Base-by-base conservation (phyloP, 2,797 vertebrate species). In the Falco rusticolus region DNA sequence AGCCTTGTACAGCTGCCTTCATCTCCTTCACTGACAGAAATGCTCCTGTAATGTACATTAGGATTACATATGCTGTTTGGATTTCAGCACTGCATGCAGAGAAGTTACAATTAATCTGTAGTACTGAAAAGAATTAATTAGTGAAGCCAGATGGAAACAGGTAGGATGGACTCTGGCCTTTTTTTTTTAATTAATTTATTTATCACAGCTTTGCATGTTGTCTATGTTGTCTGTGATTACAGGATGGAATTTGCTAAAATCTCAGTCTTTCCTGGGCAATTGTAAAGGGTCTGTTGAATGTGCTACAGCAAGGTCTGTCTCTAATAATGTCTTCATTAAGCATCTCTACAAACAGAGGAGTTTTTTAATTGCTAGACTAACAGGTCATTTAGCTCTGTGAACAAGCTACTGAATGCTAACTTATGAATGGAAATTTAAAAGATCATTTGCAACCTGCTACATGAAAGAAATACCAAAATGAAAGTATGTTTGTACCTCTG, bases 261-360 rank as follows among this genome's bases (percentile, higher is more conserved):
- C 59, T 66, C 1, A 3, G 13, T 66, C 15, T 87, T 69, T 66
- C 33, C 71, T 59, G 33, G 68, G 51, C 17, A 72, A 13, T 81
- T 84, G 33, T 57, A 70, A 33, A 68, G 45, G 26, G 16, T 77
- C 45, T 93, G 54, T 75, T 79, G 48, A 77, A 57, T 41, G 16
- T 89, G 60, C 59, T 87, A 57, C 41, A 68, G 45, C 53, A 78
- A 93, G 75, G 57, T 83, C 92, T 95, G 89, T 84, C 71, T 89
- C 84, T 89, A 93, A 87, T 90, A 92, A 97, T 53, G 56, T 92
- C 95, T 97, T 92, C 68, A 96, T 92, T 95, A 94, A 92, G 75
- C 17, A 16, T 75, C 33, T 90, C 76, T 82, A 53, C 90, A 92
- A 90, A 93, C n/a, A 90, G 90, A 80, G 79, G 82, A 75, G 59